Evolutionary conservation across 2,888 invertebrate genomes (phyloP), one percentile per base, ranked within the genome.

Genomic region (Acanthacorydalis orientalis): DNA sequence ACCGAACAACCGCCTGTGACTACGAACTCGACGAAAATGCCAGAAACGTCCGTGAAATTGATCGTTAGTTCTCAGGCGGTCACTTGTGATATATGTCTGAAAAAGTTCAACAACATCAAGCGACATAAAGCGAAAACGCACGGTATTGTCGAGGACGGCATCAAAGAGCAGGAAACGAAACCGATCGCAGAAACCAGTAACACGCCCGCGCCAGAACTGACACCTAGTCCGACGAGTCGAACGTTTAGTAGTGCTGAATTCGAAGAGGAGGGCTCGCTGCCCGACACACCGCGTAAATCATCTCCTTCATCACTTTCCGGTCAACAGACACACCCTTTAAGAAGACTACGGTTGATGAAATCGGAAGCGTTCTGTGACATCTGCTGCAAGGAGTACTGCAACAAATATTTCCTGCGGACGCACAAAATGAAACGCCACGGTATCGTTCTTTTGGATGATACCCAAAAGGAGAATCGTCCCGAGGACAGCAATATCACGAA

Each of bases 361-460:
- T 83, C 84, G 1, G 89, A 91, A 59, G 88, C 89, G n/a, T 91
- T 88, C 64, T 92, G 92, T 64, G 89, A 91, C 64, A 78, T 91
- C 50, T 92, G 92, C 64, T 85, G 87, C 65, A 89, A 90, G 62
- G 90, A 91, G 63, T 91, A 91, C 62, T 89, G 87, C 63, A 92
- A 90, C 62, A 90, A 90, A 64, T 91, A 91, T 62, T 92, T 92
- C 60, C 71, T 96, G 40, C 75, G 88, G 47, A 88, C 89, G 43
- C 96, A 96, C 66, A 89, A 92, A 60, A 81, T 87, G 68, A 87
- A 91, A 62, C 77, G 87, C n/a, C 95, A 96, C 64, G 92, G 92
- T 1, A 81, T 92, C 34, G 74, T 73, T 52, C 67, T 78, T 47
- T 74, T 75, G 1, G 72, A 78, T 61, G 75, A 83, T 55, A 56